Evolutionary conservation across 2,113 vertebrate genomes (phyloP), one percentile per base, ranked within the genome.

Genomic region (Varanus salvator): DNA sequence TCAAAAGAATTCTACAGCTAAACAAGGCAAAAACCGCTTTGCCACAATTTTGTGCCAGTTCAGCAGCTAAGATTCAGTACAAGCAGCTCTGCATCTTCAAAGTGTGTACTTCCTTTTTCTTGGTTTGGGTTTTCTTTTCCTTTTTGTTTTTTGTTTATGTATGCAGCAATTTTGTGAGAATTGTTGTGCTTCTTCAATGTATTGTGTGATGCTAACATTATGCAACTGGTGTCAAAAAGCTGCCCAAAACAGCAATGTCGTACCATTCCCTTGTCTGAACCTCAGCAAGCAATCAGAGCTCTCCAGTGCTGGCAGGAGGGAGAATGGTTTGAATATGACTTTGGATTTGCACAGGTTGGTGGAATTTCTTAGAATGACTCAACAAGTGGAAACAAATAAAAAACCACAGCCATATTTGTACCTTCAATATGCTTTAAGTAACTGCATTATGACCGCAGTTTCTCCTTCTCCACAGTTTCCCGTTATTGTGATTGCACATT

Each of bases 401-500:
- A 98, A 98, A 97, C 97, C 97, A 95, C 98, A 97, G 93, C 97
- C 94, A 98, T 97, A 97, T 96, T 97, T 97, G 96, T 96, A 97
- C 96, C 96, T 97, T 97, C 97, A 98, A 98, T 98, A 97, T 98
- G 98, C 97, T 98, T 96, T 95, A 98, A 98, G 98, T 98, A 98
- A 98, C 98, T 98, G 97, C 96, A 97, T 98, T 98, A 97, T 98
- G 98, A 98, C 98, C 97, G 95, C 98, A 98, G 95, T 92, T 94
- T 96, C 96, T 96, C 94, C 4, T 92, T 95, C 96, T 96, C 94
- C 4, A 92, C 95, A 97, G 96, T 96, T 98, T 99, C 98, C 98
- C 93, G 92, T 97, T 98, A 99, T 95, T 97, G 96, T 96, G 97
- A 97, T 97, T 98, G 98, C 98, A 99, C 98, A 98, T 98, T 98